phyloP scores from a whole-genome alignment of 1,140 invertebrate genomes.

The Macrobrachium nipponense region DNA sequence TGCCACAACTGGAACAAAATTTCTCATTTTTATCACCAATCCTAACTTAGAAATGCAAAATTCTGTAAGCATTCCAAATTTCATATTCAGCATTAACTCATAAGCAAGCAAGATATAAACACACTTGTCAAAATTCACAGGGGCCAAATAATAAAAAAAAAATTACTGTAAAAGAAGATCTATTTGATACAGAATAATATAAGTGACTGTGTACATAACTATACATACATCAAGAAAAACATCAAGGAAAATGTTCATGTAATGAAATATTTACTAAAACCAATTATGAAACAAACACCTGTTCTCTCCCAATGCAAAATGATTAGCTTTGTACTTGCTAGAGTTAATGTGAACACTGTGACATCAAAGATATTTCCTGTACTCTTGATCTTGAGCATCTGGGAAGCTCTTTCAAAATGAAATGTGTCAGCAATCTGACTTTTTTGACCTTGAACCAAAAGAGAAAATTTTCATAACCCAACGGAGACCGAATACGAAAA shows the following conservation, averaged over 20 bases:
- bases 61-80: too few relatives aligned
- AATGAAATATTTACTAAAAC: conserved; percentile 31
- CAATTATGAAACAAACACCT: conserved; percentile 29
- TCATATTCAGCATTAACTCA: too few relatives aligned
- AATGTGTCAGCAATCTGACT: neutral
- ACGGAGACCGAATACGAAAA: too few relatives aligned
- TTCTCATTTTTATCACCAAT: too few relatives aligned
- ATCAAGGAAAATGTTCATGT: conserved; percentile 56
- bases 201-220: conserved; percentile 59
- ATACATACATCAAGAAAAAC: conserved; percentile 59
- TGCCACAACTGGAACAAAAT: too few relatives aligned
- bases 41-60: too few relatives aligned
- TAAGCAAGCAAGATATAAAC: too few relatives aligned
- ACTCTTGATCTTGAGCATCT: conserved; percentile 12
- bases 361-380: conserved; percentile 22
- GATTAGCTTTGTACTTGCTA: conserved; percentile 53
- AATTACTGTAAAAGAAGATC: conserved; percentile 55
- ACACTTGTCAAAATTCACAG: too few relatives aligned
- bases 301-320: conserved; percentile 44
- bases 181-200: conserved; percentile 61
- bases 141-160: conserved; percentile 2
- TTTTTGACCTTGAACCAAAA: too few relatives aligned
- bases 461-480: too few relatives aligned
- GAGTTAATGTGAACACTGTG: conserved; percentile 31
- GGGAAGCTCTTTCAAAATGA: neutral